Conservation (phyloP, 2,888 invertebrate genomes). For the Tolmerus cingulatus region DNA sequence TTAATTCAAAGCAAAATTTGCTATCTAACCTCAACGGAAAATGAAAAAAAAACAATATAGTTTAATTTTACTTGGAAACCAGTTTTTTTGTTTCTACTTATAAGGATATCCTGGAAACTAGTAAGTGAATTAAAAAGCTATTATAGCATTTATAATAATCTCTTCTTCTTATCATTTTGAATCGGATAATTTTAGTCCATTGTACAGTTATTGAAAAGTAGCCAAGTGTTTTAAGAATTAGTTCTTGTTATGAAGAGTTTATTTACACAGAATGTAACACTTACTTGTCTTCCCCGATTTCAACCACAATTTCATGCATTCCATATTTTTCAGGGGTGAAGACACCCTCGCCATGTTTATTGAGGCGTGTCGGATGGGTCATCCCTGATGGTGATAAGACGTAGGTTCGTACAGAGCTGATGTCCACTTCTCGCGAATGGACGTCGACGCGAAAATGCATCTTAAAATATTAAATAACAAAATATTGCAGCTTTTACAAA, state of each 20-base stretch:
- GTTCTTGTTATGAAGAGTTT: background rate
- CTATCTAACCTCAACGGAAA: too few relatives aligned
- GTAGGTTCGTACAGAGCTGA: conserved; percentile 77
- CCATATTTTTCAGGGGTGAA: conserved; percentile 91
- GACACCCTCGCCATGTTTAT: conserved; percentile 78
- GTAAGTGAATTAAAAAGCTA: too few relatives aligned
- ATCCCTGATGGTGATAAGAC: conserved; percentile 81
- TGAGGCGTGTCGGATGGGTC: conserved; percentile 70
- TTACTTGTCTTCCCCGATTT: conserved; percentile 70
- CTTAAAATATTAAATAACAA: conserved; percentile 63
- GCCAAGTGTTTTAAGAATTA: background rate
- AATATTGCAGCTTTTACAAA: background rate
- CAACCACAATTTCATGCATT: conserved; percentile 84
- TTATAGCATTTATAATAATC: too few relatives aligned
- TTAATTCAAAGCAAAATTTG: too few relatives aligned
- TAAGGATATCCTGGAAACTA: too few relatives aligned
- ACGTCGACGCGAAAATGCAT: conserved; percentile 81
- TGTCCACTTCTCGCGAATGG: conserved; percentile 73
- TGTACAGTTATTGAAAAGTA: background rate
- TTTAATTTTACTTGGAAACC: too few relatives aligned
- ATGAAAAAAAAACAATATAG: too few relatives aligned
- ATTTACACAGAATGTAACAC: background rate
- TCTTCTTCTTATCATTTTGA: too few relatives aligned
- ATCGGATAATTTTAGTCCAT: too few relatives aligned
- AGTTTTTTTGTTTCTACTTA: too few relatives aligned